Evolutionary conservation across 2,797 vertebrate species (phyloP), one percentile per base, ranked within the genome.

Genomic region (Cossypha caffra): DNA sequence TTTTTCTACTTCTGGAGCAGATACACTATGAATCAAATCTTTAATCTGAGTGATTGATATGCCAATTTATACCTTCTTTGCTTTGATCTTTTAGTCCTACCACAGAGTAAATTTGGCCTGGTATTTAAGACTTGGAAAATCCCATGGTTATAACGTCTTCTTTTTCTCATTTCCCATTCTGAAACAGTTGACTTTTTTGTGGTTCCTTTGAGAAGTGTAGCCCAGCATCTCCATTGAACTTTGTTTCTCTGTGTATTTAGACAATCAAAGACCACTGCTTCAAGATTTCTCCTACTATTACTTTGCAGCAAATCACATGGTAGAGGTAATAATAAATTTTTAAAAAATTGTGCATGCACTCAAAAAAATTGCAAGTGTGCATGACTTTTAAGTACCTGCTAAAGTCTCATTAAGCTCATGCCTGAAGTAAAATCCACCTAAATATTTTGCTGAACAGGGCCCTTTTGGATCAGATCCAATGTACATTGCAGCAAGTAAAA

Each of bases 141-240:
- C 95, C 95, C 95, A 40, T 78, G 26, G 61, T 91, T 83, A 59
- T 58, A 89, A 83, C 3, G 0, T 91, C 79, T 96, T 62, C 12
- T 88, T 93, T 96, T 85, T 87, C 84, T 91, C 58, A 93, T 81
- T 96, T 96, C 91, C 81, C 81, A 33, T 94, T 94, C 67, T 78
- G 48, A 94, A 94, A 75, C 24, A 66, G 26, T 74, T 69, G 77
- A 33, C 88, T 81, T 86, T 96, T 86, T 94, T 95, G 92, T 96
- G 91, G 90, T 94, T 93, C 57, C 33, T 92, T 90, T 96, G 84
- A 95, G 78, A 87, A 86, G 24, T 16, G 11, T 33, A 68, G 47
- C 37, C 72, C 47, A 94, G 33, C 16, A 91, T 42, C 54, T 80
- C 35, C 33, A 66, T 77, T 71, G n/a, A 62, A 51, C 29, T 78